Evolutionary conservation across 2,113 vertebrate species (phyloP), one percentile per base, ranked within the genome.

Genomic region (Pseudorhombus dupliciocellatus): DNA sequence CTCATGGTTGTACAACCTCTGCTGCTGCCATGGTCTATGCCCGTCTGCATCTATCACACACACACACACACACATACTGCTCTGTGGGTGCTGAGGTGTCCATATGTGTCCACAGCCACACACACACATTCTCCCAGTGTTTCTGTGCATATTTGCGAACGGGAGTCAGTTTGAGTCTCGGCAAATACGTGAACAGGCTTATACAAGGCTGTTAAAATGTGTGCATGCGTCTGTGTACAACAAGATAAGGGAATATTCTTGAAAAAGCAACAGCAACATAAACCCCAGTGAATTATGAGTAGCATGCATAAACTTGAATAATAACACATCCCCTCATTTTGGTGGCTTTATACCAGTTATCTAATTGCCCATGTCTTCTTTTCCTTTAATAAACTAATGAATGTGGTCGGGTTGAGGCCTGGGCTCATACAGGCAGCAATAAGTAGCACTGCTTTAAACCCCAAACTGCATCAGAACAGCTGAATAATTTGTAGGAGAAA

Each of bases 401-500:
- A 81, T 84, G 87, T 84, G 84, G 89, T 83, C 78, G 74, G 77
- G 79, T 77, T 84, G 86, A 83, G 86, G 79, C 77, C 73, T 9
- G 85, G 82, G 89, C 87, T 88, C 90, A 88, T 73, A 88, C 78
- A 86, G 88, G 84, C 87, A 81, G 86, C 88, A 87, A 86, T 92
- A 91, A 92, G 84, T 78, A 86, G 85, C 70, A 63, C 87, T 85
- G 86, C 87, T 89, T 93, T 88, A 91, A 89, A 86, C 69, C 80
- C 77, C 84, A 89, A 91, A 91, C 87, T 88, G 90, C 90, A 91
- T 90, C 86, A 90, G 87, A 92, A 90, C 70, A 90, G 83, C 91
- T 86, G 89, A 93, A 94, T 93, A 88, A 91, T 90, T 93, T 92
- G 88, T 84, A 86, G 84, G 84, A 90, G 87, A 92, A 93, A 92